Evolutionary conservation across 2,888 invertebrate species (phyloP).

Genomic region (Aradus depressus): DNA sequence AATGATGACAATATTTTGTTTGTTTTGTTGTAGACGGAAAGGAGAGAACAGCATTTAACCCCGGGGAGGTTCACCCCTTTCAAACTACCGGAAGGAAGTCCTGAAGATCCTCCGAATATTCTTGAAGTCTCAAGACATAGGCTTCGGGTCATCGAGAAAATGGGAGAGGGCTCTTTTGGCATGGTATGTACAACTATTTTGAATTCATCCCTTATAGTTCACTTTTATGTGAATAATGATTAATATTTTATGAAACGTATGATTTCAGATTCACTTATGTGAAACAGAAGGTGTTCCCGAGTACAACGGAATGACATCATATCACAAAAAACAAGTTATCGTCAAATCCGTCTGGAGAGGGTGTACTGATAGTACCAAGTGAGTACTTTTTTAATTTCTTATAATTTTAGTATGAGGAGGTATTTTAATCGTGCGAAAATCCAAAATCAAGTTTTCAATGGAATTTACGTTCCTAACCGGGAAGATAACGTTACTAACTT

Average conservation of each 20-base stretch:
- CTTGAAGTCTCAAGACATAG: conserved; percentile 73
- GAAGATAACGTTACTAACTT: too few species aligned
- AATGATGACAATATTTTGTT: too few species aligned
- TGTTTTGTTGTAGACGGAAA: too few species aligned
- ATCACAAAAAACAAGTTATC: conserved; percentile 59
- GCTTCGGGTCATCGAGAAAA: conserved; percentile 68
- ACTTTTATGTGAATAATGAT: background rate
- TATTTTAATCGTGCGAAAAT: too few species aligned
- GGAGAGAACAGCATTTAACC: conserved; percentile 51
- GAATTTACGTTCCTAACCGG: too few species aligned
- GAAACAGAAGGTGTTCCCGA: conserved; percentile 64
- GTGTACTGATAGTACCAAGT: conserved; percentile 55
- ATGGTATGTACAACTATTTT: conserved; percentile 44
- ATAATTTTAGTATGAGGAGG: too few species aligned
- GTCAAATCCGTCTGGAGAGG: conserved; percentile 67
- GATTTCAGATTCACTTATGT: conserved; percentile 56
- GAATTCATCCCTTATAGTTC: background rate
- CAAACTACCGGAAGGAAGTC: conserved; percentile 57
- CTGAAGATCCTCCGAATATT: conserved; percentile 50
- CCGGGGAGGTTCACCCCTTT: conserved; percentile 62
- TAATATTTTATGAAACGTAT: background rate
- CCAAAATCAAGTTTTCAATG: too few species aligned
- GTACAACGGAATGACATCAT: conserved; percentile 51
- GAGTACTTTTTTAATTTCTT: conserved; percentile 32
- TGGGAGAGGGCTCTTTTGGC: conserved; percentile 80